A percentile compares a stretch with the other conserved stretches of the same genome.
Conservation (phyloP, 1,140 invertebrate genomes). For the Magallana ariakensis region DNA sequence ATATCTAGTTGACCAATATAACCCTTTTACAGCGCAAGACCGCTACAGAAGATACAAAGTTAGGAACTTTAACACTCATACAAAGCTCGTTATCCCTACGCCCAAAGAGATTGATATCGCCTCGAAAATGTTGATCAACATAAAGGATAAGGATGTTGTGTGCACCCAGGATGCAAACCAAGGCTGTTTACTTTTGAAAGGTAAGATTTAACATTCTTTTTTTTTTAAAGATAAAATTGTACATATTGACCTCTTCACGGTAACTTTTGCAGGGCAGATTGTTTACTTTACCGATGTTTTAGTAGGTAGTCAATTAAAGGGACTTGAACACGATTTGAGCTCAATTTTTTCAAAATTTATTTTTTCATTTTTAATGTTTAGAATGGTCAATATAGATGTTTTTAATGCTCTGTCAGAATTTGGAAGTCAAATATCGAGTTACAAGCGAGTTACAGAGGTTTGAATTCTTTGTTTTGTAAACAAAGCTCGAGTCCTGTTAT, state of each 20-base stretch:
- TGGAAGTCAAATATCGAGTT: too few relatives aligned
- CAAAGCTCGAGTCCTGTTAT: too few relatives aligned
- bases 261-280: neutral
- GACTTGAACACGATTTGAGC: too few relatives aligned
- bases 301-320: neutral
- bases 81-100: constrained; percentile 59
- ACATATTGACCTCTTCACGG: neutral
- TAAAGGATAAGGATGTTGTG: neutral
- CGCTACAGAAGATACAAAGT: constrained; percentile 54
- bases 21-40: constrained; percentile 67
- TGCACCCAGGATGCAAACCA: neutral
- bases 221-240: neutral
- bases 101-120: constrained; percentile 46
- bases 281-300: neutral
- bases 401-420: too few relatives aligned
- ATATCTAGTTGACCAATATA: constrained; percentile 65
- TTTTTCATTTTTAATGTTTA: too few relatives aligned
- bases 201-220: neutral
- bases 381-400: too few relatives aligned
- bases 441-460: too few relatives aligned
- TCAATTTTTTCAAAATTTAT: too few relatives aligned
- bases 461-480: too few relatives aligned
- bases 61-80: constrained; percentile 16
- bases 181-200: neutral
- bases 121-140: neutral